A percentile compares a stretch with the other conserved stretches of the same genome.
phyloP scores from a whole-genome alignment of 2,888 invertebrate genomes.

The Oithona nana region DNA sequence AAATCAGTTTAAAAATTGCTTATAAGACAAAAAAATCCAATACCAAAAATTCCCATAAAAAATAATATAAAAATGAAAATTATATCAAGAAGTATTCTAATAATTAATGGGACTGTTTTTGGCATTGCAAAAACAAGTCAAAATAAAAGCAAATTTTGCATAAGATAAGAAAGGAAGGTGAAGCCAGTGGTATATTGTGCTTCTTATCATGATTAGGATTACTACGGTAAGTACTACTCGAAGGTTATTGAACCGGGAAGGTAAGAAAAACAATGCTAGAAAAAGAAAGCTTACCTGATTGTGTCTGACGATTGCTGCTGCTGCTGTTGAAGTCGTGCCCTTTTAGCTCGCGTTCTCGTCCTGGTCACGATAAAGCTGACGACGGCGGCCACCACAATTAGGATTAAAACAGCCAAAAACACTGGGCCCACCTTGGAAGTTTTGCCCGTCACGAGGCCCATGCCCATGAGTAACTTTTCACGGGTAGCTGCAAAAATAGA shows the following conservation, averaged over 20 bases:
- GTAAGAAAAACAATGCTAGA: not conserved
- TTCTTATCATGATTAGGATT: too few relatives aligned
- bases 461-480: not conserved
- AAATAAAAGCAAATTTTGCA: too few relatives aligned
- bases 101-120: too few relatives aligned
- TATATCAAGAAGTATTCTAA: too few relatives aligned
- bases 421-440: not conserved
- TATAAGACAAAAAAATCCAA: too few relatives aligned
- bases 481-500: not conserved
- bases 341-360: not conserved
- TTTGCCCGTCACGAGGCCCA: not conserved
- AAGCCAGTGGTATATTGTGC: too few relatives aligned
- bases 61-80: too few relatives aligned
- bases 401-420: not conserved
- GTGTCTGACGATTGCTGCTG: not conserved
- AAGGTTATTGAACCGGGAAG: not conserved
- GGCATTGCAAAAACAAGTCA: too few relatives aligned
- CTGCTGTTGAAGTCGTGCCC: not conserved
- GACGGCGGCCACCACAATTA: not conserved
- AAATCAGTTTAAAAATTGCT: too few relatives aligned
- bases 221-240: too few relatives aligned
- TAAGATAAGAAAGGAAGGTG: too few relatives aligned
- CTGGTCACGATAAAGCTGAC: not conserved
- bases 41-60: too few relatives aligned
- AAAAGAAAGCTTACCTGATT: constrained; percentile 1